These are phyloP conservation scores for Onychomys torridus DNA, from an alignment of 2,797 vertebrate genomes.

Conservation along the genomic window DNA sequence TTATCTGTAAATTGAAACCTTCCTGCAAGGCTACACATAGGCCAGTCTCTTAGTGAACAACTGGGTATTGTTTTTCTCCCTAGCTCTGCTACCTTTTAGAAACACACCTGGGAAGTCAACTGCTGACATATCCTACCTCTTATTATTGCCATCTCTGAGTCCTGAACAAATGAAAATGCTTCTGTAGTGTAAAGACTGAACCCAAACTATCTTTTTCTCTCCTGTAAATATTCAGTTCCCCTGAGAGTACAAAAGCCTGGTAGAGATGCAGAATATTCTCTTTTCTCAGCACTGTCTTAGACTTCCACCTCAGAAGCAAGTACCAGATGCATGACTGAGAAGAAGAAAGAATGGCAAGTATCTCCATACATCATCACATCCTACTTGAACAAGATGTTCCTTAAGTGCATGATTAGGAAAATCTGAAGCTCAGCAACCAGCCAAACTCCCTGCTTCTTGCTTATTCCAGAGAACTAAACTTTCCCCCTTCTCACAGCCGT, in stretches of 20 bases:
- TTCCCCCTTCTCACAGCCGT: not conserved
- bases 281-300: not conserved
- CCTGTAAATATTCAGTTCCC: slow-evolving; percentile 26
- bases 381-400: not conserved
- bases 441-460: not conserved
- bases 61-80: not conserved
- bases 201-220: not conserved
- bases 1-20: not conserved
- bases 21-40: rapidly evolving
- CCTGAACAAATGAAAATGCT: not conserved
- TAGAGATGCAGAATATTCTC: not conserved
- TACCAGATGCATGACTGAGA: not conserved
- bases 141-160: not conserved
- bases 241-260: not conserved
- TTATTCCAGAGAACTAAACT: not conserved
- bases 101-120: not conserved
- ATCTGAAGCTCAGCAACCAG: not conserved
- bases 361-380: not conserved
- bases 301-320: not conserved
- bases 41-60: not conserved
- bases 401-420: not conserved
- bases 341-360: not conserved
- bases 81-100: not conserved
- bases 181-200: not conserved
- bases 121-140: not conserved